Percentiles rank a stretch among this genome's conserved stretches.
phyloP scores from a whole-genome alignment of 2,888 invertebrate species.

The Willowsia nigromaculata region DNA sequence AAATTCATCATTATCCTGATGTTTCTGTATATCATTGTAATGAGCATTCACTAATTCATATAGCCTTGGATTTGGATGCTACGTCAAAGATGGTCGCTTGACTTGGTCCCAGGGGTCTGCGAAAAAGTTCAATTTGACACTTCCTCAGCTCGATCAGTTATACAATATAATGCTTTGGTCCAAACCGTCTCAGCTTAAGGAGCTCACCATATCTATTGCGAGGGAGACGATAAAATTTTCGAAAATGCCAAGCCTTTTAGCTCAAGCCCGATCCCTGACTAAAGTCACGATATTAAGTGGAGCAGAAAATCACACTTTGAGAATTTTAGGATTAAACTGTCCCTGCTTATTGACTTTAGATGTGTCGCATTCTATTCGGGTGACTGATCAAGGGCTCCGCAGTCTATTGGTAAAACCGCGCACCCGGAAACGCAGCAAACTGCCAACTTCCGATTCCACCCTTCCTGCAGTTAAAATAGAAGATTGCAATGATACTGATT shows the following conservation, averaged over 20 bases:
- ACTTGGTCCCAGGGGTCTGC: slow-evolving; percentile 72
- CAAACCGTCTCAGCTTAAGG: slow-evolving; percentile 3
- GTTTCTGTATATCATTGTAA: neutral
- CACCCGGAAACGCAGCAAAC: neutral
- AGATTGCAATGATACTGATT: neutral
- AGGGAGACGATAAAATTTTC: slow-evolving; percentile 27
- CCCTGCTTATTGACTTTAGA: slow-evolving; percentile 60
- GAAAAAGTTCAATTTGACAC: slow-evolving; percentile 55
- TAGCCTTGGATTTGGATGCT: slow-evolving; percentile 67
- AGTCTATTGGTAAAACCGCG: slow-evolving; percentile 52
- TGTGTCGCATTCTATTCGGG: slow-evolving; percentile 57
- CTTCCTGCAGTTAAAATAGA: neutral
- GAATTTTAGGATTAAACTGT: slow-evolving; percentile 69
- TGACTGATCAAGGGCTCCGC: slow-evolving; percentile 63
- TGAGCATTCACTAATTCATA: neutral
- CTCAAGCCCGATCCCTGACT: slow-evolving; percentile 55
- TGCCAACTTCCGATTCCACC: no score
- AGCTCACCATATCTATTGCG: slow-evolving; percentile 38
- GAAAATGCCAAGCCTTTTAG: slow-evolving; percentile 60
- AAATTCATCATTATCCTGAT: neutral
- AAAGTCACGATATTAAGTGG: slow-evolving; percentile 64
- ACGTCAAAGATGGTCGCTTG: slow-evolving; percentile 35
- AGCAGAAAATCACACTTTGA: slow-evolving; percentile 64
- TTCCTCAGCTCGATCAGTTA: slow-evolving; percentile 52
- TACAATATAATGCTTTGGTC: slow-evolving; percentile 61